phyloP scores from a whole-genome alignment of 2,888 invertebrate genomes.

The Conistra vaccinii region DNA sequence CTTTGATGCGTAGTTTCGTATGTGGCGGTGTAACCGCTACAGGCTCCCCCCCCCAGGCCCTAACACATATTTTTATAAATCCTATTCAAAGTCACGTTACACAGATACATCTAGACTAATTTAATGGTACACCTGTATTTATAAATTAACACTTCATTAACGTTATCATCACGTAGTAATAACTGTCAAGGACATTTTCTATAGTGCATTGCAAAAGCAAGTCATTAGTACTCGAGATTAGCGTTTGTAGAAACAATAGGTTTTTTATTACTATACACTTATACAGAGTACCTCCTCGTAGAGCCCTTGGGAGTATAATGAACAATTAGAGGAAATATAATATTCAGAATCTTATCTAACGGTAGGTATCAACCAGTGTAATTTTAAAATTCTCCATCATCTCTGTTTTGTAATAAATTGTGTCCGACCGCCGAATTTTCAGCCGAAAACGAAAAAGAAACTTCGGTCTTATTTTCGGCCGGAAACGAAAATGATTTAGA shows the following conservation, averaged over 20 bases:
- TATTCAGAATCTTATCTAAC: background rate
- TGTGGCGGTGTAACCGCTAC: too few relatives aligned
- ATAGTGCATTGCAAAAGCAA: slow-evolving; percentile 14
- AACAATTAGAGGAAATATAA: background rate
- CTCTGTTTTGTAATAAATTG: too few relatives aligned
- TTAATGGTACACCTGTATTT: slow-evolving; percentile 11
- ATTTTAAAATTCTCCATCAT: too few relatives aligned
- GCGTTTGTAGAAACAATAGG: slow-evolving; percentile 10
- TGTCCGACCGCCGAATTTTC: too few relatives aligned
- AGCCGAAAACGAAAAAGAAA: too few relatives aligned
- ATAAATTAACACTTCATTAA: background rate
- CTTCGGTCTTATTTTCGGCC: too few relatives aligned
- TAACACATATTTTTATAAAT: background rate
- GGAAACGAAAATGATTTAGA: too few relatives aligned
- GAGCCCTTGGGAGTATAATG: background rate
- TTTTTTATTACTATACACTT: slow-evolving; percentile 13
- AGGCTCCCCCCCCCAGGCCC: background rate
- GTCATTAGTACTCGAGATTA: slow-evolving; percentile 34
- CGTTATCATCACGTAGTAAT: slow-evolving; percentile 52
- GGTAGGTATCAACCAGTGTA: background rate
- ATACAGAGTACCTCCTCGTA: background rate
- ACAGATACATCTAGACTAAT: background rate
- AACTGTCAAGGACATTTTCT: slow-evolving; percentile 33
- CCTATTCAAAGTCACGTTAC: background rate
- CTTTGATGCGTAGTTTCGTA: too few relatives aligned